These are phyloP conservation scores for Eulimnadia texana DNA, from an alignment of 1,140 invertebrate species.

Conservation along the genomic window DNA sequence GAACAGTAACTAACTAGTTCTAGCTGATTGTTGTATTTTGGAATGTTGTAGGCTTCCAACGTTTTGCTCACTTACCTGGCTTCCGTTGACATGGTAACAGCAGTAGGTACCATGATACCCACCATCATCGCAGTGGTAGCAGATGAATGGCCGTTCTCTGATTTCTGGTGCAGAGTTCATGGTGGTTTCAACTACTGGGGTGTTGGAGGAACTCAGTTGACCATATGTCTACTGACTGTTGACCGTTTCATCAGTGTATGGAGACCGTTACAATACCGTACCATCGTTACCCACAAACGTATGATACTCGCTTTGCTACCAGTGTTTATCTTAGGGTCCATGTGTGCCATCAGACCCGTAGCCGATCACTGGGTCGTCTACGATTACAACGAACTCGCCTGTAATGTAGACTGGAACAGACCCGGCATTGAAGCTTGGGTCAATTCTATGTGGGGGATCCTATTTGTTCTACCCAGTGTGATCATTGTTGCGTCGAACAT, in stretches of 20 bases:
- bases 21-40: not conserved
- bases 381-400: conserved; percentile 30
- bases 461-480: conserved; percentile 27
- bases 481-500: conserved; percentile 25
- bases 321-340: not conserved
- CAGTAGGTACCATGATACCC: conserved; percentile 25
- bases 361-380: conserved; percentile 26
- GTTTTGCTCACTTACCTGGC: conserved; percentile 19
- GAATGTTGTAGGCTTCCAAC: conserved; percentile 8
- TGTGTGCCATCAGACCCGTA: conserved; percentile 23
- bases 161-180: conserved; percentile 39
- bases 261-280: conserved; percentile 24
- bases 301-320: conserved; percentile 3
- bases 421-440: conserved; percentile 23
- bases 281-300: conserved; percentile 13
- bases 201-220: conserved; percentile 36
- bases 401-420: conserved; percentile 29
- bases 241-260: conserved; percentile 27
- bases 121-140: conserved; percentile 20
- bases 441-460: conserved; percentile 25
- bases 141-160: conserved; percentile 26
- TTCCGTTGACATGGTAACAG: conserved; percentile 25
- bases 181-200: conserved; percentile 40
- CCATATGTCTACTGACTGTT: conserved; percentile 33
- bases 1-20: not conserved